phyloP scores from a whole-genome alignment of 1,140 invertebrate species.

The Orussus abietinus region DNA sequence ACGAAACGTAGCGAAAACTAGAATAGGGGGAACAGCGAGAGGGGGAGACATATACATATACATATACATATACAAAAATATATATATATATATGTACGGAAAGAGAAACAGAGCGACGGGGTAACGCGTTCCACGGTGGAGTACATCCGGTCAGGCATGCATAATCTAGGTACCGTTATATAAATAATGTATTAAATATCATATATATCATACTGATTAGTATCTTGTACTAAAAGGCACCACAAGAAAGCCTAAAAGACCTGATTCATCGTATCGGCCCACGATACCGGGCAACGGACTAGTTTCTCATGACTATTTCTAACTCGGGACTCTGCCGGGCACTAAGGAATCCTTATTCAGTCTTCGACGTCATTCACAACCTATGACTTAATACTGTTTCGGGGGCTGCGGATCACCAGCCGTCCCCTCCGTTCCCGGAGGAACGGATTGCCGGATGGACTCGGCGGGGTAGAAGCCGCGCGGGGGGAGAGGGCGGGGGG shows the following conservation, averaged over 20 bases:
- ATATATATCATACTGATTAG: constrained; percentile 25
- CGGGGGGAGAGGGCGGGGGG: background rate
- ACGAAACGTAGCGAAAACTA: too few relatives aligned
- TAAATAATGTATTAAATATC: constrained; percentile 17
- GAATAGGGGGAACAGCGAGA: too few relatives aligned
- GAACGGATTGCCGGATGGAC: background rate
- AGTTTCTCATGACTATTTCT: constrained; percentile 52
- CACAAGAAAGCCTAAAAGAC: constrained; percentile 38
- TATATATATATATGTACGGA: background rate
- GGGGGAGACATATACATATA: too few relatives aligned
- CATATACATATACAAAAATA: too few relatives aligned
- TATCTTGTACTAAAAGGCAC: constrained; percentile 43
- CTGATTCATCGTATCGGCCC: constrained; percentile 35
- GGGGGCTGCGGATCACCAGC: background rate
- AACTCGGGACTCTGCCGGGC: constrained; percentile 29
- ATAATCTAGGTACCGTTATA: constrained; percentile 3
- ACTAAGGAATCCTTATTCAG: constrained; percentile 40
- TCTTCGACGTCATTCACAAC: constrained; percentile 44
- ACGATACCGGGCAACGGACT: constrained; percentile 48
- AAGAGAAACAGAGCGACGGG: background rate
- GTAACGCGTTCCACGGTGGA: background rate
- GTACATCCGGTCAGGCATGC: background rate
- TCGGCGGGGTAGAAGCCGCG: too few relatives aligned
- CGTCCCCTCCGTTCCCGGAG: background rate
- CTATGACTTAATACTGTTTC: constrained; percentile 23